These are phyloP conservation scores for Ridgeia piscesae DNA, from an alignment of 1,140 invertebrate species.

Conservation along the genomic window DNA sequence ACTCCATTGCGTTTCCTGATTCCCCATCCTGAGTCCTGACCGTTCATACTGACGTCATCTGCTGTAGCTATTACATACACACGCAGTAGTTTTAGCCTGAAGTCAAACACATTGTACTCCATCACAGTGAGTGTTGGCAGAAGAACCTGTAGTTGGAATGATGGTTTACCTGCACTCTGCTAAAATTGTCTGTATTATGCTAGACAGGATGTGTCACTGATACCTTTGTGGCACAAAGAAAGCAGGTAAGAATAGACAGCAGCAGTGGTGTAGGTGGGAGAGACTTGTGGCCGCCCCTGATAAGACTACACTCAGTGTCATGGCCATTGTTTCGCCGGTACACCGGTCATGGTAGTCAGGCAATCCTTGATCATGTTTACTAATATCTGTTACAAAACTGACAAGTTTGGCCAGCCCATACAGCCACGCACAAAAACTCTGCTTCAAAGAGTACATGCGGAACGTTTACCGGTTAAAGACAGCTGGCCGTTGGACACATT, in stretches of 20 bases:
- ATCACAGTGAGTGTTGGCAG: background rate
- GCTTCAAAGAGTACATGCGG: background rate
- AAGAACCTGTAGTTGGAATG: background rate
- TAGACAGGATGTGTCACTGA: background rate
- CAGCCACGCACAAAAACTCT: background rate
- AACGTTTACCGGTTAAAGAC: background rate
- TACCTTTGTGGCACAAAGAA: background rate
- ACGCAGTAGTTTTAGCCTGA: background rate
- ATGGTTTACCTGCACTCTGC: background rate
- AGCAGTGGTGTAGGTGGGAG: background rate
- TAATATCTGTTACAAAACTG: background rate
- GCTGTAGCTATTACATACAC: background rate
- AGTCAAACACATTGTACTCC: background rate
- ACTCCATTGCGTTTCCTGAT: background rate
- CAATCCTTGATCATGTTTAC: background rate
- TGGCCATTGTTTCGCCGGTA: background rate
- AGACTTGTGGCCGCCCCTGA: background rate
- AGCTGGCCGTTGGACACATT: background rate
- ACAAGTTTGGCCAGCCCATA: background rate
- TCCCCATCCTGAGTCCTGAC: background rate
- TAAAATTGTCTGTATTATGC: background rate
- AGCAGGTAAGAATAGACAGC: background rate
- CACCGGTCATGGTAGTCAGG: background rate
- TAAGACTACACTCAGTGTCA: background rate
- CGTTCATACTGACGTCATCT: background rate